Conservation (phyloP, 2,888 invertebrate species). For the Leptinotarsa peninsularis region DNA sequence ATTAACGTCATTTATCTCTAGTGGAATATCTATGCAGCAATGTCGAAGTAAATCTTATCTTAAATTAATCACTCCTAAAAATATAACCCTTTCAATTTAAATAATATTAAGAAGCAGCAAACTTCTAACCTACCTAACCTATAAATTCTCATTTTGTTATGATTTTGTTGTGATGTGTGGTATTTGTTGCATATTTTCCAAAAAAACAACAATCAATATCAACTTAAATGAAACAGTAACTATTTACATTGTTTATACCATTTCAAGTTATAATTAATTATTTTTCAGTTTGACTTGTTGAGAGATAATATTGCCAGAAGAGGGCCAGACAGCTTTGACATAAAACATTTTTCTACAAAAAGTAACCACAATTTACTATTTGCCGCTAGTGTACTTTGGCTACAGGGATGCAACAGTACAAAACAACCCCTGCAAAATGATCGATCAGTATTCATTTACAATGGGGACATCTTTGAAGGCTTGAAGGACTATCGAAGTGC, state of each 20-base stretch:
- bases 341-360: slow-evolving; percentile 41
- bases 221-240: slow-evolving; percentile 26
- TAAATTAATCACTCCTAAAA: no score
- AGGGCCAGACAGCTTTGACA: slow-evolving; percentile 69
- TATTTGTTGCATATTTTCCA: slow-evolving; percentile 26
- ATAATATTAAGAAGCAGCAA: no score
- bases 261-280: neutral
- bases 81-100: no score
- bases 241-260: neutral
- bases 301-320: slow-evolving; percentile 66
- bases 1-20: no score
- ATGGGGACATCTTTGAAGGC: slow-evolving; percentile 86
- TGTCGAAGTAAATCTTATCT: no score
- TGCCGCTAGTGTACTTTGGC: slow-evolving; percentile 80
- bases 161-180: slow-evolving; percentile 7
- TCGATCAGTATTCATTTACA: slow-evolving; percentile 81
- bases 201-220: neutral
- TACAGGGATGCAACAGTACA: slow-evolving; percentile 77
- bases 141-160: no score
- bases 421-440: slow-evolving; percentile 77
- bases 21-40: no score
- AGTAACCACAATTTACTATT: slow-evolving; percentile 54
- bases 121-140: no score
- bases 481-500: slow-evolving; percentile 59
- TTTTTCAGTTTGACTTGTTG: slow-evolving; percentile 57